phyloP scores from a whole-genome alignment of 2,113 vertebrate genomes.

The Acrocephalus kingi region DNA sequence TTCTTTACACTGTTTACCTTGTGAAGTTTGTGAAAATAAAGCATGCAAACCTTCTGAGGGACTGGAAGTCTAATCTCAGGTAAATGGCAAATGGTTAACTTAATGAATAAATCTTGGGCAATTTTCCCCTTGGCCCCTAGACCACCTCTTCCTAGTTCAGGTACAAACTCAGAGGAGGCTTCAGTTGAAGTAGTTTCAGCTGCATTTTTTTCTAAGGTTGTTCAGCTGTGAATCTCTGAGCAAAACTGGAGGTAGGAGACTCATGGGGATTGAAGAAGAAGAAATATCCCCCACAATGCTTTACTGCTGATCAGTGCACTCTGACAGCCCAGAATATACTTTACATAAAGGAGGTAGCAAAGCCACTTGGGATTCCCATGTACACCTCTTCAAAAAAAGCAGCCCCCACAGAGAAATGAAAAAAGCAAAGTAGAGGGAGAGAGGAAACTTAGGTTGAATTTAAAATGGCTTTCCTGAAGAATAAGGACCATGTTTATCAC shows the following conservation, averaged over 20 bases:
- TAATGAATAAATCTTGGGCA: not conserved
- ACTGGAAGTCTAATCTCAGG: not conserved
- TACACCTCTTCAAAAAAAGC: not conserved
- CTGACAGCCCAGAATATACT: not conserved
- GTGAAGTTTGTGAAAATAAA: not conserved
- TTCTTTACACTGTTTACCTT: not conserved
- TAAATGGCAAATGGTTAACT: not conserved
- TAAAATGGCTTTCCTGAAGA: not conserved
- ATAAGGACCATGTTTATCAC: not conserved
- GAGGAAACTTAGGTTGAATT: not conserved
- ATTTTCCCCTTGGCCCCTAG: not conserved
- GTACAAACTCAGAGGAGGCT: not conserved
- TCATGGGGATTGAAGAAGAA: not conserved
- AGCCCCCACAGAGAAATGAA: not conserved
- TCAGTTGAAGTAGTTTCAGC: not conserved
- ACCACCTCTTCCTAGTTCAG: not conserved
- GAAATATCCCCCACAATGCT: not conserved
- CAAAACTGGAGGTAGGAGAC: constrained; percentile 10
- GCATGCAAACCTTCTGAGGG: not conserved
- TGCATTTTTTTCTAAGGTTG: not conserved
- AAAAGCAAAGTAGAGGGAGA: not conserved
- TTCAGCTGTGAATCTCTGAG: not conserved
- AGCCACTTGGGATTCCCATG: not conserved
- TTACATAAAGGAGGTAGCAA: not conserved
- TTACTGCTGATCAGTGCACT: not conserved